Conservation (phyloP, 2,797 vertebrate species). For the Odontamblyopus rebecca region DNA sequence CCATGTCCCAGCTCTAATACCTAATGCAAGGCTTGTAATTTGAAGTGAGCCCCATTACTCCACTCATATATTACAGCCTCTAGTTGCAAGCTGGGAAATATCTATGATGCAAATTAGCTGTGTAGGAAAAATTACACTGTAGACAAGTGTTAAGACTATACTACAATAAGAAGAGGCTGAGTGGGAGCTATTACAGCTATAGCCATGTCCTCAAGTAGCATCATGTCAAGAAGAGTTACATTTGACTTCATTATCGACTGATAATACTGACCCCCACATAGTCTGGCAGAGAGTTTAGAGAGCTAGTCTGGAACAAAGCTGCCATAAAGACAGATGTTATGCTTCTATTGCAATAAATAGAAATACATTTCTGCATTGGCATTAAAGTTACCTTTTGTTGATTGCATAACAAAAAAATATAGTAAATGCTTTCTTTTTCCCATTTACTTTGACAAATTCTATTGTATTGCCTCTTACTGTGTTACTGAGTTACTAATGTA, state of each 20-base stretch:
- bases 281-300: neutral
- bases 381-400: neutral
- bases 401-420: neutral
- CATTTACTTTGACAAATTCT: neutral
- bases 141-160: neutral
- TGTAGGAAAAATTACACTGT: conserved; percentile 27
- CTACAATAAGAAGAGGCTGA: conserved; percentile 22
- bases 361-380: neutral
- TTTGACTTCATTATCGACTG: neutral
- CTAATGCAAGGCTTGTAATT: conserved; percentile 18
- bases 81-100: conserved; percentile 27
- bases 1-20: conserved; percentile 15
- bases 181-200: conserved; percentile 17
- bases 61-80: conserved; percentile 10
- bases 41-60: conserved; percentile 19
- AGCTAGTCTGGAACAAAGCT: neutral
- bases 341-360: neutral
- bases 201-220: conserved; percentile 33
- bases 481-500: neutral
- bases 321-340: neutral
- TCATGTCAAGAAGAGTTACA: conserved; percentile 23
- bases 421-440: no score
- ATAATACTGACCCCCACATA: neutral
- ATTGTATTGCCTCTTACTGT: neutral
- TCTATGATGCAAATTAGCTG: conserved; percentile 22